Evolutionary conservation across 2,797 vertebrate genomes (phyloP), one percentile per base, ranked within the genome.

Genomic region (Podarcis siculus): DNA sequence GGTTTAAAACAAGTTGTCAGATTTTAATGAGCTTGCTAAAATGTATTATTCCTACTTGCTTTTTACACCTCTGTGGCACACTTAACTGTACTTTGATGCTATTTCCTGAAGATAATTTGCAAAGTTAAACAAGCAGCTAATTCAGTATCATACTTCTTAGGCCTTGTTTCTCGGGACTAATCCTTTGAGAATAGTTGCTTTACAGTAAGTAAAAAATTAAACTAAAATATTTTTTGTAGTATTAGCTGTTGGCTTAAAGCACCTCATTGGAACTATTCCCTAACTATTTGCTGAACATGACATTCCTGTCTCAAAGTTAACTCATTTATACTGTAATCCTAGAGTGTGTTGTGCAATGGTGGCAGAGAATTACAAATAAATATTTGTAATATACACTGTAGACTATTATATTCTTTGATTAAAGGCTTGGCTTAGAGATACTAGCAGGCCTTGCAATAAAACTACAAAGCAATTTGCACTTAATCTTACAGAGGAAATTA

Each of bases 401-500:
- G 83, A 87, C 90, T 87, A 89, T 88, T 83, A 30, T 67, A 72
- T 91, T 75, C 75, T 91, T 92, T 94, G 77, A 90, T 91, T 92
- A 91, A 95, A 87, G 78, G 81, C 35, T 10, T 94, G 49, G 39
- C 55, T 91, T 89, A 86, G 45, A 87, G 93, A 8, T 86, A 86
- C 75, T 75, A 82, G 45, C 58, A 87, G 35, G 7, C 71, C 45
- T 93, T 89, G 66, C 25, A 89, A 77, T 94, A 86, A 92, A 90
- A 88, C 82, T 93, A 64, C 42, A 90, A 86, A 27, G 45, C 39
- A 94, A 45, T 93, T 93, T 91, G 42, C 45, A 83, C 25, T 90
- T 89, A 91, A 89, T 94, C 89, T 90, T 86, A n/a, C 64, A 87
- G 72, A 93, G 75, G 64, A 92, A 93, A 92, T 94, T 94, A 87